Conservation (phyloP, 2,888 invertebrate species). For the Malachius bipustulatus region DNA sequence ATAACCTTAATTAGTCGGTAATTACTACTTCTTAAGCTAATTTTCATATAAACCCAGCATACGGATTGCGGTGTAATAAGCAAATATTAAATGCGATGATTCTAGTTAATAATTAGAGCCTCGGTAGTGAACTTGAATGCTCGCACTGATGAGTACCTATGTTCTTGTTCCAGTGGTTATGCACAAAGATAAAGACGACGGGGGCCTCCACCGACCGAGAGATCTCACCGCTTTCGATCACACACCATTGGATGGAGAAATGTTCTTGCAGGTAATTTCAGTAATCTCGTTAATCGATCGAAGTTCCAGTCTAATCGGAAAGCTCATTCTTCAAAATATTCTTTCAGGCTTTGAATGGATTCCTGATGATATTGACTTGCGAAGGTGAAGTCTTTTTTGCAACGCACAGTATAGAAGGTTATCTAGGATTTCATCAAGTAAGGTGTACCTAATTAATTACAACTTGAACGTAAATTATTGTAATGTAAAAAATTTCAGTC, state of each 20-base stretch:
- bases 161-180: constrained; percentile 69
- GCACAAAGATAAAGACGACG: constrained; percentile 86
- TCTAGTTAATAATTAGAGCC: not conserved
- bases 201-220: constrained; percentile 53
- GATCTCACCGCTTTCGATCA: constrained; percentile 81
- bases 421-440: constrained; percentile 99
- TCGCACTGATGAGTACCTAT: constrained; percentile 5
- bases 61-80: not conserved
- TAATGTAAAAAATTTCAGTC: constrained; percentile 74
- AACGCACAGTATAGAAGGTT: constrained; percentile 98
- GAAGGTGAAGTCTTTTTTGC: constrained; percentile 99
- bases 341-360: constrained; percentile 92
- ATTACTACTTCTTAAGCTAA: constrained; percentile 15
- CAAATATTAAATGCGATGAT: not conserved
- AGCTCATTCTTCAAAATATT: no score
- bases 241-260: constrained; percentile 83
- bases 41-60: constrained; percentile 12
- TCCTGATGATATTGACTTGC: constrained; percentile 96
- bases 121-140: not conserved
- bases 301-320: no score
- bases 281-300: no score
- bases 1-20: constrained; percentile 18
- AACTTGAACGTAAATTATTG: constrained; percentile 11
- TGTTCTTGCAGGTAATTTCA: constrained; percentile 78
- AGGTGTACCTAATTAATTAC: constrained; percentile 23